Base-by-base conservation (phyloP, 2,797 vertebrate species). In the Muraenolepis orangiensis region DNA sequence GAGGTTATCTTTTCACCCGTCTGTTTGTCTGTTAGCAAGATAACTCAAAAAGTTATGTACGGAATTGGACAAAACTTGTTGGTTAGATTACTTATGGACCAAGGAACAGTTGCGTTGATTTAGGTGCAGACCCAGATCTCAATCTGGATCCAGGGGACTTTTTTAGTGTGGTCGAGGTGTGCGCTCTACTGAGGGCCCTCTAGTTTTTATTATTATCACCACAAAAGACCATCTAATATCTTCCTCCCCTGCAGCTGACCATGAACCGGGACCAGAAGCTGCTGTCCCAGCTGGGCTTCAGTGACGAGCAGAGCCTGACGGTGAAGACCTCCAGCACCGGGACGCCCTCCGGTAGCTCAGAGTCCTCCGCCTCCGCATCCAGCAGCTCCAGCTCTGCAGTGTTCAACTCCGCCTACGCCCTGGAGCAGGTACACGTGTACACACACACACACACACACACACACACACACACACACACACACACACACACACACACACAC, bases 231-330 rank as follows among this genome's bases (percentile, higher is more conserved):
- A n/a, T n/a, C n/a, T n/a, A n/a, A n/a, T n/a, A n/a, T 64, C 57
- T 26, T 7, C 57, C 57, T 26, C 57, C 57, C 16, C 8, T 4
- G n/a, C 23, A 99, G 98, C 83, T 99, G 89, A 99, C 97, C 0
- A 96, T 98, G 93, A 99, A 98, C 86, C 96, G 97, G 87, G 98
- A 99, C 91, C 98, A 99, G 91, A 99, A 99, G 90, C 93, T 99
- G 16, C 95, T 99, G 72, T 98, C 98, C 86, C 98, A 99, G 70
- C 91, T 99, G 80, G 96, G 96, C 36, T 99, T 99, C 89, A 96
- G 93, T 4, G 98, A 99, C 76, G 98, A 99, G 68, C 98, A 99
- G 88, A 91, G 91, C 72, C 95, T 99, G 70, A 98, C 98, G 0
- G 97, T 99, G 67, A 99, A 99, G 92, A 98, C 95, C 3, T 96